Evolutionary conservation across 2,888 invertebrate genomes (phyloP).

Genomic region (Dicycla oo): DNA sequence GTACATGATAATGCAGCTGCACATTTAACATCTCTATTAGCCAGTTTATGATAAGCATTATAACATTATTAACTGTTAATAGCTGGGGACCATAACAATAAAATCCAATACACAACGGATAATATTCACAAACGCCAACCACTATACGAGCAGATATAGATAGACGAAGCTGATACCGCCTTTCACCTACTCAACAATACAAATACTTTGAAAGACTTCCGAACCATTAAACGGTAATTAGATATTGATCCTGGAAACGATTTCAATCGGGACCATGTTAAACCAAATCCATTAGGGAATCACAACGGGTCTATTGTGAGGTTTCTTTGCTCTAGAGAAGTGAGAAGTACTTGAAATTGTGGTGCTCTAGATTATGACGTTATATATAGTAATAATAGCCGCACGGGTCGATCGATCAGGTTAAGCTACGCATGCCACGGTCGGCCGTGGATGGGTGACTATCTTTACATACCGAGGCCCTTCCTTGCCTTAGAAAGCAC

Average conservation of each 20-base stretch:
- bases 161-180: constrained; percentile 12
- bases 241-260: constrained; percentile 37
- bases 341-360: constrained; percentile 12
- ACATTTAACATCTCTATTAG: neutral
- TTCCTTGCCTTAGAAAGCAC: too few species aligned
- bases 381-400: neutral
- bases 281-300: constrained; percentile 35
- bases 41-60: neutral
- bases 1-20: neutral
- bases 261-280: constrained; percentile 17
- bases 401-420: too few species aligned
- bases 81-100: neutral
- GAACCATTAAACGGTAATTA: constrained; percentile 48
- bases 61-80: neutral
- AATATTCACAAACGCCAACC: neutral
- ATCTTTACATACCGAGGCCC: too few species aligned
- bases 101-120: constrained; percentile 4
- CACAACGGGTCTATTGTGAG: constrained; percentile 22
- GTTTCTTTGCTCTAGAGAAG: neutral
- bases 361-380: neutral
- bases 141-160: neutral
- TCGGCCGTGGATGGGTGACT: too few species aligned
- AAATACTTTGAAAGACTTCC: constrained; percentile 49
- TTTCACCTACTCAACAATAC: constrained; percentile 39
- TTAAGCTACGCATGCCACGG: too few species aligned